Base-by-base conservation (phyloP, 2,888 invertebrate genomes). In the Diploptera punctata region DNA sequence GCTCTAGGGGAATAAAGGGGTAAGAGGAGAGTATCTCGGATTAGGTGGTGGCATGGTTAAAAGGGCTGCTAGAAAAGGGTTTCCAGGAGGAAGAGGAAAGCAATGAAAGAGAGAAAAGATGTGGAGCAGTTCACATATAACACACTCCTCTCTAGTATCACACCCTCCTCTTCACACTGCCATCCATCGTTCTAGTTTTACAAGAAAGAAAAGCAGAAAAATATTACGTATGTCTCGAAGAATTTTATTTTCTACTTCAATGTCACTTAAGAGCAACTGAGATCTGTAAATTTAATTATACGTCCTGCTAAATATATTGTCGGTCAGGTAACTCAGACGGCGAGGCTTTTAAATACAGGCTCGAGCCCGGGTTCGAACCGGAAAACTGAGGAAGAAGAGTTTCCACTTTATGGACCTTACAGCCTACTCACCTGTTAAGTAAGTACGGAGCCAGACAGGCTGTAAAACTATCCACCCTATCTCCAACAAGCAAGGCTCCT, bases 21-120 rank as follows among this genome's bases (percentile, higher is more conserved):
- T 16, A 43, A 38, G 43, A 21, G 47, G 62, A 47, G 33, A 29
- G 52, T 5, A 47, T 47, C 26, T 44, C 47, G 70, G 70, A 70
- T 61, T 70, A 61, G 70, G 61, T 52, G 52, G 47, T 49, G 67
- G 62, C 61, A 21, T 33, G 61, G 61, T 18, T 61, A 38, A 61
- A 61, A 38, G 38, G 33, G 61, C 33, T 38, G 61, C 62, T 49
- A 21, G 18, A 67, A 26, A 49, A 44, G 31, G 49, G 49, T n/a
- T 19, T 29, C n/a, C n/a, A n/a, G 13, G n/a, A 43, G 24, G 21
- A n/a, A 18, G 18, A 19, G 7, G 24, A 4, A 9, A 9, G 21
- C 1, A 21, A 1, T 52, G n/a, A n/a, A n/a, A n/a, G n/a, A 33
- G 33, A n/a, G 24, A 52, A 52, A 52, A 24, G 52, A 52, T 24